Evolutionary conservation across 1,140 invertebrate species (phyloP).

Genomic region (Sitobion miscanthi): DNA sequence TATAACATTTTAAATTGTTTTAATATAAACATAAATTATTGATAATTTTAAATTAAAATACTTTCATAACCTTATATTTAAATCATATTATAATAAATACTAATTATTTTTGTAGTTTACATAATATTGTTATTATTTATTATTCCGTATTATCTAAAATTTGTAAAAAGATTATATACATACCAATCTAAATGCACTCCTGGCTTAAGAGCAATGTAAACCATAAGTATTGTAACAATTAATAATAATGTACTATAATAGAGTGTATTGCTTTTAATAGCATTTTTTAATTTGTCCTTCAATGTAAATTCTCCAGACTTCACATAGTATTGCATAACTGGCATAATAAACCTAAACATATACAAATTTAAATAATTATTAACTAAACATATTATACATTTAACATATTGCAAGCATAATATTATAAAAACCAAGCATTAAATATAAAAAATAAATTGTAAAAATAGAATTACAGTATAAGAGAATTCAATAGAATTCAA

Average conservation of each 20-base stretch:
- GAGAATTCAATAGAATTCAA: neutral
- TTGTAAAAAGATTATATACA: constrained; percentile 57
- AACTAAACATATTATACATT: neutral
- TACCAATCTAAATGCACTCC: constrained; percentile 88
- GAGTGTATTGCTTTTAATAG: constrained; percentile 95
- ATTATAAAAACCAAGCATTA: neutral
- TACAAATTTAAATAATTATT: neutral
- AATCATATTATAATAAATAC: neutral
- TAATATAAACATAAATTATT: neutral
- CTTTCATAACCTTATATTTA: neutral
- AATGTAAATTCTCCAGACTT: constrained; percentile 97
- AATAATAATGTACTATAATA: constrained; percentile 98
- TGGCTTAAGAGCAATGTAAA: constrained; percentile 92
- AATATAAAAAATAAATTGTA: neutral
- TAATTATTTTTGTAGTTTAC: neutral
- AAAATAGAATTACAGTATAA: neutral
- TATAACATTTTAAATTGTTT: neutral
- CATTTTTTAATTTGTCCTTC: constrained; percentile 92
- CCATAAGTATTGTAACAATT: constrained; percentile 91
- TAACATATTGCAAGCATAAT: neutral
- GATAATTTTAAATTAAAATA: neutral
- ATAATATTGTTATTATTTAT: neutral
- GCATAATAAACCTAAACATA: constrained; percentile 85
- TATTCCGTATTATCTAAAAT: neutral
- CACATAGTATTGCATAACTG: constrained; percentile 98